A percentile compares a stretch with the other conserved stretches of the same genome.
Conservation (phyloP, 2,888 invertebrate genomes). For the Callyntrura guangdongensis region DNA sequence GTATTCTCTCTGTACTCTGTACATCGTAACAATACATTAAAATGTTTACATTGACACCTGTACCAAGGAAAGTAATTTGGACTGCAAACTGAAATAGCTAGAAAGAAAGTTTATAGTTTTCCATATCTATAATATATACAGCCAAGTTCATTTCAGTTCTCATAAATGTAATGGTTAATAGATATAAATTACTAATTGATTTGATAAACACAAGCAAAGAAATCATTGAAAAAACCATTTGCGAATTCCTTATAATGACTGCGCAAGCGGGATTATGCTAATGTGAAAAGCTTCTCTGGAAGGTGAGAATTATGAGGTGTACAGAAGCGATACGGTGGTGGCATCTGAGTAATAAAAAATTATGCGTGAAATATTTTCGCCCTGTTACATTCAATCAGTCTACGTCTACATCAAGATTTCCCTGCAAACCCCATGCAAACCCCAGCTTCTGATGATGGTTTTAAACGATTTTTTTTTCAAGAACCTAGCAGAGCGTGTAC, state of each 20-base stretch:
- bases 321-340: background rate
- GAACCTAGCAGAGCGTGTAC: too few relatives aligned
- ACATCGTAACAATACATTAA: background rate
- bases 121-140: constrained; percentile 25
- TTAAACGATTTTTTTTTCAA: too few relatives aligned
- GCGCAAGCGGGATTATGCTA: too few relatives aligned
- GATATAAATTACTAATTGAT: too few relatives aligned
- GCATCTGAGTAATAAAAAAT: background rate
- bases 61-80: constrained; percentile 9
- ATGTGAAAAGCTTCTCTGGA: too few relatives aligned
- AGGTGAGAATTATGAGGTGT: background rate
- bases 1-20: too few relatives aligned
- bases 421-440: background rate
- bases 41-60: background rate
- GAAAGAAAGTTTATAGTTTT: constrained; percentile 6
- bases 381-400: background rate
- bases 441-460: too few relatives aligned
- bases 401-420: background rate
- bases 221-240: too few relatives aligned
- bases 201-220: too few relatives aligned
- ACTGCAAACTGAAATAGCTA: background rate
- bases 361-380: constrained; percentile 17
- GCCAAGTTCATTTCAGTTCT: constrained; percentile 5
- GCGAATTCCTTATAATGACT: too few relatives aligned
- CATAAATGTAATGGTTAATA: background rate